A percentile compares a stretch with the other conserved stretches of the same genome.
These are phyloP conservation scores for Atherinomorus stipes DNA, from an alignment of 2,113 vertebrate genomes.

Conservation along the genomic window DNA sequence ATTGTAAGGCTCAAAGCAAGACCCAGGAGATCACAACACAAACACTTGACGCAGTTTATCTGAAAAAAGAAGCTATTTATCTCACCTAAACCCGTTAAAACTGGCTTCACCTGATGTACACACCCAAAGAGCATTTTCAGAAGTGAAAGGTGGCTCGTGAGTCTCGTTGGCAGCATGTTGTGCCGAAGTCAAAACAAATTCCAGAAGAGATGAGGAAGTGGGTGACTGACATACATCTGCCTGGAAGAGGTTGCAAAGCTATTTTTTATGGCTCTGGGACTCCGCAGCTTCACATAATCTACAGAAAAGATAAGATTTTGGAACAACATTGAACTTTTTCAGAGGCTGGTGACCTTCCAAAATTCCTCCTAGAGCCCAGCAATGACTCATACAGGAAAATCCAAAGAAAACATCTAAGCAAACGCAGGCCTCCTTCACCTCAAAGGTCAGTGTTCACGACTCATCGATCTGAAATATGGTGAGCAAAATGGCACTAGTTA, in stretches of 20 bases:
- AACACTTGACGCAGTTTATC: too few relatives aligned
- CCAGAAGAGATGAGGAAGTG: slow-evolving; percentile 9
- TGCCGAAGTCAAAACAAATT: background rate
- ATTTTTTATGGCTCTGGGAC: background rate
- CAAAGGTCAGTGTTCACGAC: background rate
- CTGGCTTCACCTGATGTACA: background rate
- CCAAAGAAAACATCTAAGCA: background rate
- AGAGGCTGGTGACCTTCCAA: background rate
- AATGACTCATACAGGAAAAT: slow-evolving; percentile 7
- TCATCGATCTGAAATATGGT: background rate
- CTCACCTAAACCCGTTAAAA: background rate
- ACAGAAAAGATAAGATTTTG: slow-evolving; percentile 8
- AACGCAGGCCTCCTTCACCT: background rate
- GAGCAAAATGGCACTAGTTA: background rate
- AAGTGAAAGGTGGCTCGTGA: background rate
- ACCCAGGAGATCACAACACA: too few relatives aligned
- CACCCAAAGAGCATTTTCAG: background rate
- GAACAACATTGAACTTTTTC: background rate
- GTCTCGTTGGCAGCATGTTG: background rate
- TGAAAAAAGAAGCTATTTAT: too few relatives aligned
- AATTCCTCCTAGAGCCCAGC: background rate
- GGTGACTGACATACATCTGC: background rate
- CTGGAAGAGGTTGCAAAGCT: background rate
- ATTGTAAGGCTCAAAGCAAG: too few relatives aligned
- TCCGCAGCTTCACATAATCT: background rate